phyloP scores from a whole-genome alignment of 2,113 vertebrate genomes.

The Microcebus ravelobensis region DNA sequence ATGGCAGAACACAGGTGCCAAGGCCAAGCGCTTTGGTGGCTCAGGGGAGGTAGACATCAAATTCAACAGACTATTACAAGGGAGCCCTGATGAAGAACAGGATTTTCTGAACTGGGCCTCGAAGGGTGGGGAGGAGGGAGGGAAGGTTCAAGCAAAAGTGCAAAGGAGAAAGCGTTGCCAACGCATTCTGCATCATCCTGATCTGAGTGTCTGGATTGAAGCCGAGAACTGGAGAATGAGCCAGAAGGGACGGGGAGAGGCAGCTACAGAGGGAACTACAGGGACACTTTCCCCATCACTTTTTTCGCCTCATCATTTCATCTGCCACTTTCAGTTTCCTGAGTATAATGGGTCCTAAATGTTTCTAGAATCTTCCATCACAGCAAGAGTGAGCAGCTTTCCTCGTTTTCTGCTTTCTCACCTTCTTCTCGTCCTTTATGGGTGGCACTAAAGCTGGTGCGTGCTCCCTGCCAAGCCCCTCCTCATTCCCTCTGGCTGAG shows the following conservation, averaged over 20 bases:
- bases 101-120: neutral
- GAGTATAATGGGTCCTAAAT: neutral
- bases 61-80: neutral
- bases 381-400: neutral
- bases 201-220: neutral
- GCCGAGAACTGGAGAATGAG: neutral
- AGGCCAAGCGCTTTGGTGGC: neutral
- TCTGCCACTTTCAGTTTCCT: neutral
- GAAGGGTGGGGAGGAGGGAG: neutral
- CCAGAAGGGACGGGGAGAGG: accelerated
- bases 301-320: too few species aligned
- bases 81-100: neutral
- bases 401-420: neutral
- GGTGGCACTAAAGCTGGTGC: neutral
- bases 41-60: neutral
- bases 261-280: accelerated
- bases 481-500: neutral
- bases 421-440: neutral
- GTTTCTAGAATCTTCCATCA: neutral
- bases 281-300: neutral
- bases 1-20: neutral
- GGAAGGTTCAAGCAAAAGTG: neutral
- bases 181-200: neutral
- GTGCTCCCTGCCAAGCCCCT: neutral
- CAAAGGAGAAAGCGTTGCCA: neutral